A percentile compares a stretch with the other conserved stretches of the same genome.
These are phyloP conservation scores for Micrasema minimum DNA, from an alignment of 1,140 invertebrate species.

Conservation along the genomic window DNA sequence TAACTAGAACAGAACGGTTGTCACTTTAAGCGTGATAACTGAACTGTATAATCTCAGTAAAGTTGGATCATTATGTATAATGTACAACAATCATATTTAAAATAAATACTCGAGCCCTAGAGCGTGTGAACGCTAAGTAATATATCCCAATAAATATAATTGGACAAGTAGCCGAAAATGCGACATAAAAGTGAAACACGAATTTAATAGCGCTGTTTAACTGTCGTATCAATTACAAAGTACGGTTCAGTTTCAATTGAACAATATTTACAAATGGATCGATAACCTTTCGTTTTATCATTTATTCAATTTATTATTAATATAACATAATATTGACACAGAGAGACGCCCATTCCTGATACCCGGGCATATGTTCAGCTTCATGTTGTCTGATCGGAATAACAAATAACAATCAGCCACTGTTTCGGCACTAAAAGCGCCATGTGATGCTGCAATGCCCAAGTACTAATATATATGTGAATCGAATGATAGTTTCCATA, in stretches of 20 bases:
- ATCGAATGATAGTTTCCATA: too few species aligned
- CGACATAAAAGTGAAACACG: too few species aligned
- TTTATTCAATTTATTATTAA: slow-evolving; percentile 26
- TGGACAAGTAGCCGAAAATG: too few species aligned
- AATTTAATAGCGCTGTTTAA: not conserved
- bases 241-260: slow-evolving; percentile 16
- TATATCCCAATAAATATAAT: too few species aligned
- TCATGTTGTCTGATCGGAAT: slow-evolving; percentile 12
- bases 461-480: slow-evolving; percentile 16
- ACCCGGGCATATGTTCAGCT: slow-evolving; percentile 23
- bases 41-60: too few species aligned
- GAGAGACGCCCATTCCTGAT: slow-evolving; percentile 24
- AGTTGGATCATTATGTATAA: too few species aligned
- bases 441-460: slow-evolving; percentile 18
- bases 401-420: slow-evolving; percentile 25
- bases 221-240: not conserved
- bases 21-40: too few species aligned
- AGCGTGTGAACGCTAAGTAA: too few species aligned
- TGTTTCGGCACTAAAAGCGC: slow-evolving; percentile 11
- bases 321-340: slow-evolving; percentile 16
- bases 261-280: slow-evolving; percentile 7
- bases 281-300: slow-evolving; percentile 16
- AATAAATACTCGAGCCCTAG: too few species aligned
- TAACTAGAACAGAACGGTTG: too few species aligned
- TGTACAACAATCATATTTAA: too few species aligned